Base-by-base conservation (phyloP, 2,113 vertebrate genomes). In the Lagopus leucura region DNA sequence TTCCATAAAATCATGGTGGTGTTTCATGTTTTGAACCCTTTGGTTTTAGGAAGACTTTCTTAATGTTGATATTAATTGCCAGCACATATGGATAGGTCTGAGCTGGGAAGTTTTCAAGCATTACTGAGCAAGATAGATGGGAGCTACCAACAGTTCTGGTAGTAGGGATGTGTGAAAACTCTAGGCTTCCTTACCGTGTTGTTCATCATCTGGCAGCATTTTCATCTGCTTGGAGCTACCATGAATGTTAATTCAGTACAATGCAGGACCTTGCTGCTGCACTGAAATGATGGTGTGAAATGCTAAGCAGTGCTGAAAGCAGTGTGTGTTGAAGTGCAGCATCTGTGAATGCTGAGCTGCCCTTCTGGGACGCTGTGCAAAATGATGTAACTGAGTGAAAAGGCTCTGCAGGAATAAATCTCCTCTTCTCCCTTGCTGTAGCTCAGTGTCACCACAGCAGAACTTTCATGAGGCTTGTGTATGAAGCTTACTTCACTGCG, bases 311-410 rank as follows among this genome's bases (percentile, higher is more conserved):
- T 32, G 54, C 80, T 94, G 86, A 75, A 27, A 88, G 79, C 57
- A 32, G 2, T 8, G 45, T 70, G 40, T 60, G 54, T 66, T 76
- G 14, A 75, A 70, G 93, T 64, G 65, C 74, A 91, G 71, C 64
- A 72, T 85, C 89, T 93, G 87, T 42, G 25, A 80, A 71, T 60
- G 85, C 93, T 81, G 45, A 65, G 80, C 86, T 91, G 87, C 90
- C 86, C 98, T 98, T 96, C 94, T 97, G 98, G 98, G 97, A 96
- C 91, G 24, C 93, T 17, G 86, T 63, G 92, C 75, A 93, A 97
- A 97, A 97, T 98, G 98, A 98, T 98, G 98, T 98, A 98, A 98
- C 94, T 21, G 86, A 83, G 77, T 96, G 98, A 97, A 98, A 98
- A 98, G 84, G 95, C 93, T 88, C 75, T 80, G 63, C 22, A 83